phyloP scores from a whole-genome alignment of 2,113 vertebrate species.

The Burhinus oedicnemus region DNA sequence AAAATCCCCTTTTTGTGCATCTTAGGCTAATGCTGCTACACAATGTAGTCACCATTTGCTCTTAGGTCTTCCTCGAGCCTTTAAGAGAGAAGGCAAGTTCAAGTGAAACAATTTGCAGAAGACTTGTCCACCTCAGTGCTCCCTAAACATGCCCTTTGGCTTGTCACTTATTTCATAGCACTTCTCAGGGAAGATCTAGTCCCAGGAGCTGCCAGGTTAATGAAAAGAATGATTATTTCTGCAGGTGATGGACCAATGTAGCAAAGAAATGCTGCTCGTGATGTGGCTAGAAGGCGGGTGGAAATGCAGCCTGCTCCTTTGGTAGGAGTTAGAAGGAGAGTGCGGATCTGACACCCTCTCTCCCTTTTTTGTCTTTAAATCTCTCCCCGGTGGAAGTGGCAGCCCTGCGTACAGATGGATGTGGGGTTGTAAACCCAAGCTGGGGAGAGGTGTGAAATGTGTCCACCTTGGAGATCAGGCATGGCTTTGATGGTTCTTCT shows the following conservation, averaged over 20 bases:
- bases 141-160: not conserved
- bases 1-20: not conserved
- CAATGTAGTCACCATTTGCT: rapidly evolving
- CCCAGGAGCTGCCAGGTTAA: not conserved
- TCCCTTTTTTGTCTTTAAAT: not conserved
- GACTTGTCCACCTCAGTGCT: not conserved
- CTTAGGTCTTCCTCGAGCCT: not conserved
- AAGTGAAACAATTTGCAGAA: not conserved
- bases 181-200: not conserved
- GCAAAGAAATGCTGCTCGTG: not conserved
- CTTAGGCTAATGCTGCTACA: not conserved
- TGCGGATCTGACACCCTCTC: not conserved
- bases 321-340: not conserved
- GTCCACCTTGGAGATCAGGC: not conserved
- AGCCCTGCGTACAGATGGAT: not conserved
- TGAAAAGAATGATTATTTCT: not conserved
- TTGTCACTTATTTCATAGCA: not conserved
- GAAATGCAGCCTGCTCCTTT: not conserved
- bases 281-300: not conserved
- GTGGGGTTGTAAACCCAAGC: not conserved
- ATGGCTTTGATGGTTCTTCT: not conserved
- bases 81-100: not conserved
- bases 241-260: not conserved
- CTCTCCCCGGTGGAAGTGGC: not conserved
- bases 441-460: not conserved